Evolutionary conservation across 2,113 vertebrate genomes (phyloP).

Genomic region (Cariama cristata): DNA sequence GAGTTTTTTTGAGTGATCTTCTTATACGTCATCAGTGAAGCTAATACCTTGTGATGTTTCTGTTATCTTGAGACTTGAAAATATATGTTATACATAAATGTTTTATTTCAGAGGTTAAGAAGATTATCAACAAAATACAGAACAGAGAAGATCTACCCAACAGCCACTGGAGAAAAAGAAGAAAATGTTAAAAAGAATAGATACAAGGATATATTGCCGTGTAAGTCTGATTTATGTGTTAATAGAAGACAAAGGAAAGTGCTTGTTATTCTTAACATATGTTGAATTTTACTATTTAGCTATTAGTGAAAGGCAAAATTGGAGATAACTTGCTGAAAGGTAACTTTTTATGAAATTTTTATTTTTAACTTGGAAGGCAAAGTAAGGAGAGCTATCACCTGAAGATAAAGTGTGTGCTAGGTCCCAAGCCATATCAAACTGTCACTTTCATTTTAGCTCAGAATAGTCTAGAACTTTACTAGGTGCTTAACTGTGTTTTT

Average conservation of each 20-base stretch:
- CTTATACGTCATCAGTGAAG: neutral
- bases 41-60: neutral
- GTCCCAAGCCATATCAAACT: neutral
- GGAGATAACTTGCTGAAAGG: neutral
- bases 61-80: constrained; percentile 7
- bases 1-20: neutral
- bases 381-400: neutral
- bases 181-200: constrained; percentile 99
- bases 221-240: constrained; percentile 81
- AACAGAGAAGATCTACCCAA: constrained; percentile 97
- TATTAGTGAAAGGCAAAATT: constrained; percentile 1
- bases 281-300: neutral
- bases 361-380: neutral
- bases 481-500: neutral
- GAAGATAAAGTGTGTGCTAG: neutral
- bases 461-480: neutral
- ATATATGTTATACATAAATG: neutral
- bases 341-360: neutral
- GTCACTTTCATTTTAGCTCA: neutral
- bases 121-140: constrained; percentile 97
- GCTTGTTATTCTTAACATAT: neutral
- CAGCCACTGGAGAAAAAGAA: constrained; percentile 93
- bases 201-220: constrained; percentile 99
- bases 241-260: neutral
- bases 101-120: constrained; percentile 88